Evolutionary conservation across 2,888 invertebrate genomes (phyloP).

Genomic region (Drosophila nr. perissopoda): DNA sequence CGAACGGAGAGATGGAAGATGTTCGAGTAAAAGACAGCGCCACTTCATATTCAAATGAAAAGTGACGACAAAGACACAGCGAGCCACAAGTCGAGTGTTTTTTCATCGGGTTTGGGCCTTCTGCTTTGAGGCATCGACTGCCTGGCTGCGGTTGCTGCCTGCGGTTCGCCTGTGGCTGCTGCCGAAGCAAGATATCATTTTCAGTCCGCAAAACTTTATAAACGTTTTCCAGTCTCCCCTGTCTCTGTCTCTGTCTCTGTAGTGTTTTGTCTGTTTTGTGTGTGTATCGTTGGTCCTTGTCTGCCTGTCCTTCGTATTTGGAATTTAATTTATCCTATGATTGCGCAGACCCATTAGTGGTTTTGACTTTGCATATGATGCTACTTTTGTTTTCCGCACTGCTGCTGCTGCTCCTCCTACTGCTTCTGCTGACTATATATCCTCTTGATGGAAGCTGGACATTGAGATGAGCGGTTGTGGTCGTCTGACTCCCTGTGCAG

Average conservation of each 20-base stretch:
- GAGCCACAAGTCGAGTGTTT: conserved; percentile 54
- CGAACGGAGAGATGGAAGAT: neutral
- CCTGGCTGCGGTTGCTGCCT: conserved; percentile 67
- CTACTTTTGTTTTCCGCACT: conserved; percentile 73
- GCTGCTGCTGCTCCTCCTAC: neutral
- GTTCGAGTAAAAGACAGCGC: conserved; percentile 33
- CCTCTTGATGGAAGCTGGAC: conserved; percentile 64
- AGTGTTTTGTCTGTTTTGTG: conserved; percentile 16
- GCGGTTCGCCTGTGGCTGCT: conserved; percentile 67
- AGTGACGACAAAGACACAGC: conserved; percentile 75
- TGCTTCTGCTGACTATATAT: neutral
- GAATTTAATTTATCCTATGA: conserved; percentile 82
- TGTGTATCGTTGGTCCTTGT: conserved; percentile 69
- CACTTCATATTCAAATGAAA: conserved; percentile 78
- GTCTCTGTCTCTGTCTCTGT: neutral
- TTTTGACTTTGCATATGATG: conserved; percentile 82
- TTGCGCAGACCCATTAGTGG: conserved; percentile 82
- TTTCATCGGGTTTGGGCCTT: conserved; percentile 11
- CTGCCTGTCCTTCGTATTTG: conserved; percentile 68
- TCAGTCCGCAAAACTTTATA: conserved; percentile 80
- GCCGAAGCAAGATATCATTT: conserved; percentile 79
- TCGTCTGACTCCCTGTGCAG: conserved; percentile 43
- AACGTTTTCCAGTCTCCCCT: conserved; percentile 45
- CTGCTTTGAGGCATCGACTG: conserved; percentile 12
- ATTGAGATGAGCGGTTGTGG: conserved; percentile 20